A percentile compares a stretch with the other conserved stretches of the same genome.
Evolutionary conservation across 2,888 invertebrate genomes (phyloP).

Genomic region (Formica aserva): DNA sequence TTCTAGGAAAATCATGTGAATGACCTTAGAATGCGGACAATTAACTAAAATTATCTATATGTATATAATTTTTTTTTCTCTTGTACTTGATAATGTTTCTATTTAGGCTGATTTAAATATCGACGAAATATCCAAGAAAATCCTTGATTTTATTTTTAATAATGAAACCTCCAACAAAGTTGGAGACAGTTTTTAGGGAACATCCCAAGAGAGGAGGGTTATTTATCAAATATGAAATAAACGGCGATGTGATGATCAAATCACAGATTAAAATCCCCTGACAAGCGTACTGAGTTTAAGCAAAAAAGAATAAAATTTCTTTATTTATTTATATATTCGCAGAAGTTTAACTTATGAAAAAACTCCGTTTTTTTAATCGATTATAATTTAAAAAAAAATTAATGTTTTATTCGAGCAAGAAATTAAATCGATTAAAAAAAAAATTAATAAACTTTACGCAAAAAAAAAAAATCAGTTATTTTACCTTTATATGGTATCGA

Average conservation of each 20-base stretch:
- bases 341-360: not conserved
- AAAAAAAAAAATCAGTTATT: too few species aligned
- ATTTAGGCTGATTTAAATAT: not conserved
- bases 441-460: not conserved
- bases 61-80: not conserved
- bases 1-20: not conserved
- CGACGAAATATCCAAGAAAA: not conserved
- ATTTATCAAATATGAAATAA: not conserved
- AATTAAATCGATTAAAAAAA: not conserved
- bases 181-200: not conserved
- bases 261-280: not conserved
- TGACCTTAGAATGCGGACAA: not conserved
- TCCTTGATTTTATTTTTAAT: not conserved
- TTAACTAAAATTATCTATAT: not conserved
- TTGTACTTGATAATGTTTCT: not conserved
- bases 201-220: not conserved
- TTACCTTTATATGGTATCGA: not conserved
- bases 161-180: not conserved
- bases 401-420: not conserved
- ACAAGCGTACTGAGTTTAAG: not conserved
- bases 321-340: not conserved
- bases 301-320: not conserved
- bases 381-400: not conserved
- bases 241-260: not conserved
- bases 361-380: not conserved